Conservation (phyloP, 2,888 invertebrate genomes). For the Aromia moschata region DNA sequence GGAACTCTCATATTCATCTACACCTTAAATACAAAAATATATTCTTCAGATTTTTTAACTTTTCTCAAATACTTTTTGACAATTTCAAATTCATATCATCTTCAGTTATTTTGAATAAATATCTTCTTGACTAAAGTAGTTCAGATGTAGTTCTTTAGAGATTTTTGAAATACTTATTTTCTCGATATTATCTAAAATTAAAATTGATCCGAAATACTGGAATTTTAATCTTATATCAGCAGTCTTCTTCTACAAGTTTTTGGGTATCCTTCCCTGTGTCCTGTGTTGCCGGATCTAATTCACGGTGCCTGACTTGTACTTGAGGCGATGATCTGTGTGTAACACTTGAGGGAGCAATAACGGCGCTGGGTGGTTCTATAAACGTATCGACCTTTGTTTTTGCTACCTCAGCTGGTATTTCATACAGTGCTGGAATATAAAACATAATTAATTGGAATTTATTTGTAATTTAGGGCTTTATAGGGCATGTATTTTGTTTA, state of each 20-base stretch:
- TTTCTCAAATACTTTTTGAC: no score
- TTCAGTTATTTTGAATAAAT: constrained; percentile 36
- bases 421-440: constrained; percentile 74
- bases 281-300: constrained; percentile 81
- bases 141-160: constrained; percentile 9
- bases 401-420: constrained; percentile 78
- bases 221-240: constrained; percentile 64
- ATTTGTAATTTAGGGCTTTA: not conserved
- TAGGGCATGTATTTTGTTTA: not conserved
- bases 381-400: constrained; percentile 70
- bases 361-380: constrained; percentile 74
- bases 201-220: constrained; percentile 50
- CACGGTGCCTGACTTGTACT: constrained; percentile 77
- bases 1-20: constrained; percentile 37
- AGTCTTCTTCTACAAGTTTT: constrained; percentile 89
- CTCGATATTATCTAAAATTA: constrained; percentile 46
- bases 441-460: not conserved
- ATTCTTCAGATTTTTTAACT: constrained; percentile 28
- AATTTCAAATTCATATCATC: no score
- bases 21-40: constrained; percentile 44
- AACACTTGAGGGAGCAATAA: constrained; percentile 83
- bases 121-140: constrained; percentile 36
- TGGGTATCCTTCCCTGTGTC: constrained; percentile 94
- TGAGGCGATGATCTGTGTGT: constrained; percentile 81
- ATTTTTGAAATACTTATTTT: constrained; percentile 25